Percentiles rank a stretch among this genome's conserved stretches.
Evolutionary conservation across 1,140 invertebrate genomes (phyloP).

Genomic region (Zaprionus lachaisei): DNA sequence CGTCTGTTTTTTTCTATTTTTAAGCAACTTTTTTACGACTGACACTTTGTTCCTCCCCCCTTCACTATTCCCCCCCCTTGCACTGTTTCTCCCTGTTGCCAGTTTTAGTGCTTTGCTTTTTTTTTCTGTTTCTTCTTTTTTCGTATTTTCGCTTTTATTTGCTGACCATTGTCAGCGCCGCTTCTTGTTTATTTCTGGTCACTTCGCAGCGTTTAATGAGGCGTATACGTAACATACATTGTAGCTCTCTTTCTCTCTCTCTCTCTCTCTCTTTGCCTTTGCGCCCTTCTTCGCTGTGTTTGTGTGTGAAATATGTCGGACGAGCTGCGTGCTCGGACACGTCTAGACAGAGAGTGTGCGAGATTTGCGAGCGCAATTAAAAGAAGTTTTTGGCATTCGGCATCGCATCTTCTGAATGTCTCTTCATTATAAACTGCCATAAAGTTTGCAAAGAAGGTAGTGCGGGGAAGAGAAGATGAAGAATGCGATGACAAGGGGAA

Average conservation of each 20-base stretch:
- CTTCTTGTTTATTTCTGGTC: conserved; percentile 44
- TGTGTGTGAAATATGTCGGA: background rate
- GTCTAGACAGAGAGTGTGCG: conserved; percentile 18
- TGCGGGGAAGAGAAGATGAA: too few relatives aligned
- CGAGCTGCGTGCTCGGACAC: background rate
- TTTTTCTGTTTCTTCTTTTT: conserved; percentile 5
- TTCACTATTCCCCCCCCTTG: background rate
- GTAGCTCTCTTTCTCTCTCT: conserved; percentile 10
- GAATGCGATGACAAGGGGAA: too few relatives aligned
- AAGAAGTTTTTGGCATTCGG: conserved; percentile 19
- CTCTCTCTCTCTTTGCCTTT: background rate
- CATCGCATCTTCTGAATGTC: background rate
- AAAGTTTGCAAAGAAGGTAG: background rate
- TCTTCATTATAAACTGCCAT: background rate
- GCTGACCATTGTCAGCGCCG: conserved; percentile 37
- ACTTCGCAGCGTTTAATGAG: conserved; percentile 48
- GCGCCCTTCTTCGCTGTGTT: background rate
- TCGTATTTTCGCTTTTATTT: conserved; percentile 14
- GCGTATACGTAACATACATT: conserved; percentile 55
- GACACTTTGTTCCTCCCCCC: conserved; percentile 27
- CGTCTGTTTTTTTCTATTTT: conserved; percentile 62
- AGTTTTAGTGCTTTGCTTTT: conserved; percentile 11
- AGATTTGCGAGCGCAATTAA: conserved; percentile 28
- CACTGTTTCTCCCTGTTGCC: conserved; percentile 1
- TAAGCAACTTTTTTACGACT: conserved; percentile 67